Conservation (phyloP, 1,140 invertebrate species). For the Patella vulgata region DNA sequence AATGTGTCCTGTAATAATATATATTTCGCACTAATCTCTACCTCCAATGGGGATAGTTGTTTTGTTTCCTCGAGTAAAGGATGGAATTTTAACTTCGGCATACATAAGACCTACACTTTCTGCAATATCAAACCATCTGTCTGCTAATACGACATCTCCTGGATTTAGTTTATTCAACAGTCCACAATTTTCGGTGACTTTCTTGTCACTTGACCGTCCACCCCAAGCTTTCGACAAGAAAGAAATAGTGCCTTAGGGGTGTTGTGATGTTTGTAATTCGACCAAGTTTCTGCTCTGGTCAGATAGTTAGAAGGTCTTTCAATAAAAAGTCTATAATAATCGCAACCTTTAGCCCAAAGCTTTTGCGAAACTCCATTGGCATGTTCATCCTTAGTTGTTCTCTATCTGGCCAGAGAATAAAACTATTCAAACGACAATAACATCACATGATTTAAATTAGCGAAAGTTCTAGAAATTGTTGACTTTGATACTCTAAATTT, state of each 20-base stretch:
- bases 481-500: constrained; percentile 17
- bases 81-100: constrained; percentile 21
- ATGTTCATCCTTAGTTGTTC: no score
- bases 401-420: constrained; percentile 25
- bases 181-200: constrained; percentile 21
- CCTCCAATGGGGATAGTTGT: no score
- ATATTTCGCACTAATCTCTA: no score
- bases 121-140: constrained; percentile 26
- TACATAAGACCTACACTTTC: constrained; percentile 10
- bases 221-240: constrained; percentile 31
- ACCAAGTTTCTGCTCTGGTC: constrained; percentile 16
- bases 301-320: constrained; percentile 9
- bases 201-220: constrained; percentile 27
- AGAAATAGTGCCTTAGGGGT: constrained; percentile 25
- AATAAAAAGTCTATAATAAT: constrained; percentile 13
- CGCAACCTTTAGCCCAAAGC: no score
- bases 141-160: constrained; percentile 26
- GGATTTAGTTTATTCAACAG: constrained; percentile 11
- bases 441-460: constrained; percentile 21
- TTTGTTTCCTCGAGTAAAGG: constrained; percentile 27
- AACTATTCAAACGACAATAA: constrained; percentile 22
- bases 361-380: no score
- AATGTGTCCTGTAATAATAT: no score
- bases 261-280: constrained; percentile 26
- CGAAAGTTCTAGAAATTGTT: constrained; percentile 18